Conservation (phyloP, 1,140 invertebrate genomes). For the Cyclargus thomasi region DNA sequence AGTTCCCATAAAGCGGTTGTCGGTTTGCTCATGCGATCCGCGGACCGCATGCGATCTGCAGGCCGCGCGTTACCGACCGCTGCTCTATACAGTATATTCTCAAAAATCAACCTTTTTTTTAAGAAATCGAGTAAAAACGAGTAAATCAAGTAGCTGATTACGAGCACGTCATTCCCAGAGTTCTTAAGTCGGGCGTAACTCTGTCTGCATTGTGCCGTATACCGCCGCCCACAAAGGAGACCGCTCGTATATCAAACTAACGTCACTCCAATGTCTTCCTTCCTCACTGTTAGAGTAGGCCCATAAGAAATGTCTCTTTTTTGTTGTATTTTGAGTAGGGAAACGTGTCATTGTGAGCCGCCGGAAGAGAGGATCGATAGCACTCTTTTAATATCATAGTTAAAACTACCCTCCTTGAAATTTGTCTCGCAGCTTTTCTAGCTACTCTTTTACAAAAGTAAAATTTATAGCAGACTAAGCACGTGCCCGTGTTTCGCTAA, state of each 20-base stretch:
- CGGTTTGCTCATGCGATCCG: too few species aligned
- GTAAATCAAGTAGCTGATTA: slow-evolving; percentile 27
- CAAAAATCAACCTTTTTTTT: too few species aligned
- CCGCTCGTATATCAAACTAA: slow-evolving; percentile 70
- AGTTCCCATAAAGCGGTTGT: too few species aligned
- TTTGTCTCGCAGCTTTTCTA: neutral
- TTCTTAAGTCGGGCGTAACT: slow-evolving; percentile 52
- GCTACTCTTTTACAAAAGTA: neutral
- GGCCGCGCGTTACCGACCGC: too few species aligned
- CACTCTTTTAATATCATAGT: slow-evolving; percentile 1
- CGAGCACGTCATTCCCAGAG: slow-evolving; percentile 36
- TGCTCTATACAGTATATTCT: too few species aligned
- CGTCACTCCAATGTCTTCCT: slow-evolving; percentile 70
- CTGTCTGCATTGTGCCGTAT: slow-evolving; percentile 58
- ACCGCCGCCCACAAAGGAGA: slow-evolving; percentile 64
- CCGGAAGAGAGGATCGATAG: slow-evolving; percentile 9
- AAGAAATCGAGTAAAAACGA: neutral
- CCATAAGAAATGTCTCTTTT: slow-evolving; percentile 57
- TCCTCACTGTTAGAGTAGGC: slow-evolving; percentile 52
- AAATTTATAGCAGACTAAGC: too few species aligned
- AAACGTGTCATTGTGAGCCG: slow-evolving; percentile 7
- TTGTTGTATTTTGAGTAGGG: slow-evolving; percentile 45
- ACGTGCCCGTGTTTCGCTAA: too few species aligned
- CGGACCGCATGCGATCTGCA: too few species aligned
- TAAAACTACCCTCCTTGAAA: neutral